Evolutionary conservation across 2,797 vertebrate species (phyloP).

Genomic region (Poeciliopsis gracilis): DNA sequence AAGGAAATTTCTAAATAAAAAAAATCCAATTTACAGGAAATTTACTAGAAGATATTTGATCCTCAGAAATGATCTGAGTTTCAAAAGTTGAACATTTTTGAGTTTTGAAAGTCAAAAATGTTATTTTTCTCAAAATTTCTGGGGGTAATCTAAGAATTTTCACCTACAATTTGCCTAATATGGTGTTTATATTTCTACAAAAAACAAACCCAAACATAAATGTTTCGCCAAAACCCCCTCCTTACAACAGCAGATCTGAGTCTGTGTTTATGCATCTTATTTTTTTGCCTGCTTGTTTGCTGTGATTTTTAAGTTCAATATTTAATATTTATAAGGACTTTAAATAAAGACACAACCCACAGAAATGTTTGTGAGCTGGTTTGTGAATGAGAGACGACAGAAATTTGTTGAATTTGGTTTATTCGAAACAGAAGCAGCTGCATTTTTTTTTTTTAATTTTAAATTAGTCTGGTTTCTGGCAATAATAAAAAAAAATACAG

Average conservation of each 20-base stretch:
- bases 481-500: conserved; percentile 48
- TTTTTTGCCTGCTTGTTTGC: conserved; percentile 24
- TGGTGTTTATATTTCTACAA: not conserved
- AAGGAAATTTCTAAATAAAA: too few relatives aligned
- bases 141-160: too few relatives aligned
- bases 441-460: not conserved
- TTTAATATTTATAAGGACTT: not conserved
- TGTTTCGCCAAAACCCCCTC: not conserved
- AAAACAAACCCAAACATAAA: not conserved
- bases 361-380: not conserved
- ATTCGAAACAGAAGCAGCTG: conserved; percentile 51
- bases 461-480: conserved; percentile 42
- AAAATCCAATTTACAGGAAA: too few relatives aligned
- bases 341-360: conserved; percentile 50
- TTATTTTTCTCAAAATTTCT: not conserved
- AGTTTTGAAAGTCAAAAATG: too few relatives aligned
- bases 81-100: too few relatives aligned
- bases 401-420: conserved; percentile 44
- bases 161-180: too few relatives aligned
- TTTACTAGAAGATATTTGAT: too few relatives aligned
- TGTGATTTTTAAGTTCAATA: conserved; percentile 19
- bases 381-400: conserved; percentile 2
- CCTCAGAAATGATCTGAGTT: too few relatives aligned
- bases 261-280: not conserved
- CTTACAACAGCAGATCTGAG: not conserved